Base-by-base conservation (phyloP, 2,888 invertebrate genomes). In the Allophyes oxyacanthae region DNA sequence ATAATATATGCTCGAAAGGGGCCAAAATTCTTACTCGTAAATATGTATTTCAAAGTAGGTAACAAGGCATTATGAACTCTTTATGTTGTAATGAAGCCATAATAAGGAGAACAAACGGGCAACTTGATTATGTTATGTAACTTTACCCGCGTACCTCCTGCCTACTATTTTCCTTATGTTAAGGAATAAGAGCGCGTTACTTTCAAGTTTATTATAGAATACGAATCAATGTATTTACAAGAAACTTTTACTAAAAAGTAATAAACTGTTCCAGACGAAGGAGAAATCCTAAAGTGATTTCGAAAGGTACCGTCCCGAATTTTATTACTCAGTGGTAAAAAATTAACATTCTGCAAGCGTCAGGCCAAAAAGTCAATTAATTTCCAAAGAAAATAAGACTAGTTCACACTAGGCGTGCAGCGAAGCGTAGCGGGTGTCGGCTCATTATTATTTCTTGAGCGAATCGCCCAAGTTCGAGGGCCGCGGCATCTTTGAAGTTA, bases 401-500 rank as follows among this genome's bases (percentile, higher is more conserved):
- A 65, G 46, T 61, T 67, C 61, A 72, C 60, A 77, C 71, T 62
- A 61, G 58, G 34, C 65, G 65, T 57, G 59, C 66, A 59, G 57
- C 51, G 64, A 44, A 54, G 54, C 69, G 58, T 56, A 42, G 62
- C 53, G 60, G 71, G 72, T 77, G 71, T 55, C 75, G 46, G 75
- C 77, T 86, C 86, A 86, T 89, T 88, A 89, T 88, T 86, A 87
- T 87, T 88, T 84, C 82, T 84, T 81, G 75, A 68, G 69, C 73
- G 66, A 28, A 74, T 85, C 79, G 84, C 78, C 69, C 64, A 82
- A 86, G 85, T 84, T 82, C 70, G 80, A 74, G 79, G 72, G 80
- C 80, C 78, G 66, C 79, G 74, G 81, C 79, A 83, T 86, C 86
- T 88, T 87, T 83, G 84, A 85, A 90, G 87, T 89, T 91, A 90